These are phyloP conservation scores for Helicoverpa zea DNA, from an alignment of 1,140 invertebrate species.

Conservation along the genomic window DNA sequence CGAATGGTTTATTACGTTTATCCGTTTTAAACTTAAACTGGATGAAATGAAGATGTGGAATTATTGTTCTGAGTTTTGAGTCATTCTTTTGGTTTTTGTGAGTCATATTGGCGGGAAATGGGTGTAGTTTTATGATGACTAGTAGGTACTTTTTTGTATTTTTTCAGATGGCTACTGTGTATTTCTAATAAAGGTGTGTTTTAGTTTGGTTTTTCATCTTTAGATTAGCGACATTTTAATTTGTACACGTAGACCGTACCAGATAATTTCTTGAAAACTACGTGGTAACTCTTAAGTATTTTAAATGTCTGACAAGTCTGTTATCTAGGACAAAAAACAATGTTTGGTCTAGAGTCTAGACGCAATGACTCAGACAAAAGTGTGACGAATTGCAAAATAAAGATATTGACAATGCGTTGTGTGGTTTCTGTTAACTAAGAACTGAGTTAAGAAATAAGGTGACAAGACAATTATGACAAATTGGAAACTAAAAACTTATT, in stretches of 20 bases:
- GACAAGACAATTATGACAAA: background rate
- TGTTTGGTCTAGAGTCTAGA: slow-evolving; percentile 19
- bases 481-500: background rate
- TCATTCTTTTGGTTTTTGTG: slow-evolving; percentile 27
- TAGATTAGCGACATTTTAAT: no score
- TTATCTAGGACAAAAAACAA: slow-evolving; percentile 15
- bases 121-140: background rate
- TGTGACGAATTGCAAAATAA: slow-evolving; percentile 20
- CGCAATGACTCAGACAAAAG: slow-evolving; percentile 7
- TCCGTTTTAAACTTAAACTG: slow-evolving; percentile 40
- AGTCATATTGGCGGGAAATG: background rate
- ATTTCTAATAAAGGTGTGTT: no score
- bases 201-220: no score
- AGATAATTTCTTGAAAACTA: no score
- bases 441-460: background rate
- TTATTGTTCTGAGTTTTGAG: slow-evolving; percentile 4
- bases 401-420: slow-evolving; percentile 20
- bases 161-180: no score
- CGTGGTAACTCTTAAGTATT: background rate
- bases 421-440: background rate
- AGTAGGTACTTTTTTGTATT: no score
- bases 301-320: background rate
- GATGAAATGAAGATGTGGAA: slow-evolving; percentile 39
- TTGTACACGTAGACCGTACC: no score
- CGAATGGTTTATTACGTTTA: slow-evolving; percentile 44